These are phyloP conservation scores for Enteromius radiatus DNA, from an alignment of 2,797 vertebrate genomes.

Conservation along the genomic window DNA sequence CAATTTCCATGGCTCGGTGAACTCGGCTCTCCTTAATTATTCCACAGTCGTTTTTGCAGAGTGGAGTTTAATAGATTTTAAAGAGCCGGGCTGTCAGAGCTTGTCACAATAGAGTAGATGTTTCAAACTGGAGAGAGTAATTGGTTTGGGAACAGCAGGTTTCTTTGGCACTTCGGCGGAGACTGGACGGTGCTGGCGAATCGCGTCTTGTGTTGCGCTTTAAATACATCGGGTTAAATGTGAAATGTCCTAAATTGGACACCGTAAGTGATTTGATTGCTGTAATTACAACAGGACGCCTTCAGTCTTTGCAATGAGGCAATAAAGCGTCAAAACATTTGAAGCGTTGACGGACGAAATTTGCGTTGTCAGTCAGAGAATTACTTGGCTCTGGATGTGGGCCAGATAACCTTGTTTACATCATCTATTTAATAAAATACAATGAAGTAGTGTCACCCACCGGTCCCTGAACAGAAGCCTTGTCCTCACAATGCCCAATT, in stretches of 20 bases:
- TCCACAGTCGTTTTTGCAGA: conserved; percentile 65
- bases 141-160: conserved; percentile 57
- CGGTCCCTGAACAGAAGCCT: conserved; percentile 44
- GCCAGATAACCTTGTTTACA: conserved; percentile 32
- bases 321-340: conserved; percentile 4
- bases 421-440: conserved; percentile 37
- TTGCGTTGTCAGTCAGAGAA: conserved; percentile 24
- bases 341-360: conserved; percentile 32
- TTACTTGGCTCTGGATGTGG: conserved; percentile 1
- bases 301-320: conserved; percentile 14
- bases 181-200: conserved; percentile 68
- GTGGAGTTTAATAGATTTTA: conserved; percentile 64
- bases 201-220: conserved; percentile 58
- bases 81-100: conserved; percentile 68
- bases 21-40: conserved; percentile 69
- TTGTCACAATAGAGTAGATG: conserved; percentile 70
- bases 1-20: conserved; percentile 71
- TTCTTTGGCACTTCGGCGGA: conserved; percentile 68
- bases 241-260: conserved; percentile 49
- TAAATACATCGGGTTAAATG: conserved; percentile 44
- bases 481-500: conserved; percentile 46
- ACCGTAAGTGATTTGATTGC: conserved; percentile 66
- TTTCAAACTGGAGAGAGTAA: conserved; percentile 61
- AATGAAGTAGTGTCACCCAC: conserved; percentile 37
- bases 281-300: conserved; percentile 68